phyloP scores from a whole-genome alignment of 2,113 vertebrate species.

The Beaufortia kweichowensis region DNA sequence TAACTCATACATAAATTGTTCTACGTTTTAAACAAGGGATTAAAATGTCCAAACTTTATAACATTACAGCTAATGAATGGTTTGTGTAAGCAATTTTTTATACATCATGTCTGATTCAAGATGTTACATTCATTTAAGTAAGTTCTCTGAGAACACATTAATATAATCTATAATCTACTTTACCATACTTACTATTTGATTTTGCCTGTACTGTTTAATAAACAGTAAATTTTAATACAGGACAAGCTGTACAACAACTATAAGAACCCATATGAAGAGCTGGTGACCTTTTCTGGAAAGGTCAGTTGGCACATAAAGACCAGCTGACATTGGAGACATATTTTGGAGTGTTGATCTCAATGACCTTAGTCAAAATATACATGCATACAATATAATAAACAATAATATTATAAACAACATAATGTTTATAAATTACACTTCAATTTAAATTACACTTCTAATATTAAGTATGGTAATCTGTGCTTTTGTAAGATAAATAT shows the following conservation, averaged over 20 bases:
- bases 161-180: neutral
- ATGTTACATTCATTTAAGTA: neutral
- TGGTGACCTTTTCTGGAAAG: constrained; percentile 67
- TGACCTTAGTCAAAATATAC: neutral
- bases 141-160: neutral
- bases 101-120: neutral
- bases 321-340: constrained; percentile 64
- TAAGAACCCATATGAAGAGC: constrained; percentile 41
- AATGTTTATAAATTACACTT: neutral
- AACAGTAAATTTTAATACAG: neutral
- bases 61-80: neutral
- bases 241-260: neutral
- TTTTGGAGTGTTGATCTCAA: neutral
- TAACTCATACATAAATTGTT: neutral
- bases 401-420: no score
- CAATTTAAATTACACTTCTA: no score
- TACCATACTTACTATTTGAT: no score
- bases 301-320: constrained; percentile 51
- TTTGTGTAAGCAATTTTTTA: neutral
- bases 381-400: neutral
- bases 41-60: neutral
- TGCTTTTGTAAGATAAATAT: no score
- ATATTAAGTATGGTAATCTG: no score
- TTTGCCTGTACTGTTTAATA: neutral
- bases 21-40: neutral